phyloP scores from a whole-genome alignment of 2,888 invertebrate genomes.

The Ectemnius continuus region DNA sequence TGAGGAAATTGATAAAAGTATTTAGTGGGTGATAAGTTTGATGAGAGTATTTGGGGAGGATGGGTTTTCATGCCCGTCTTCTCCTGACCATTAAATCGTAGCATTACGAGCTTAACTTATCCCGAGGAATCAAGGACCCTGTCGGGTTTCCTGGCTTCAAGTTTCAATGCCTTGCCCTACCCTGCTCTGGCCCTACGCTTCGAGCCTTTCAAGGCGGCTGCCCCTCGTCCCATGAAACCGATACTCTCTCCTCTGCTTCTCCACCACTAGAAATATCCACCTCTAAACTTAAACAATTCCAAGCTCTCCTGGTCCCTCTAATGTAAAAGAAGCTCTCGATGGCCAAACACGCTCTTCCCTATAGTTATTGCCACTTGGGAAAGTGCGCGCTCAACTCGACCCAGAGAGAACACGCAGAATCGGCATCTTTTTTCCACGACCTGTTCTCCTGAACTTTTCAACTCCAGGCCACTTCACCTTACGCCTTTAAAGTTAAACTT shows the following conservation, averaged over 20 bases:
- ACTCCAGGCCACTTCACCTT: background rate
- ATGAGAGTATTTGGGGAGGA: too few relatives aligned
- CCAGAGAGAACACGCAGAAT: background rate
- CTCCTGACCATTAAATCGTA: slow-evolving; percentile 34
- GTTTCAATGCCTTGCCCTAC: slow-evolving; percentile 64
- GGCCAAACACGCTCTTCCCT: too few relatives aligned
- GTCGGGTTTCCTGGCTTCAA: slow-evolving; percentile 70
- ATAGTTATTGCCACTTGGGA: too few relatives aligned
- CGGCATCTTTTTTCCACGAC: slow-evolving; percentile 1
- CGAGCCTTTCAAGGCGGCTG: slow-evolving; percentile 18
- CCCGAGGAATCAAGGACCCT: slow-evolving; percentile 67
- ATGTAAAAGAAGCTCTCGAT: too few relatives aligned
- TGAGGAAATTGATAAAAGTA: too few relatives aligned
- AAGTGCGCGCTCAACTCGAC: too few relatives aligned
- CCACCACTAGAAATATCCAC: background rate
- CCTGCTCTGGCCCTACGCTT: too few relatives aligned
- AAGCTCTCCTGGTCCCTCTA: too few relatives aligned
- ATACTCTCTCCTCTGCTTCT: slow-evolving; percentile 50
- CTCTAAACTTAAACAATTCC: too few relatives aligned
- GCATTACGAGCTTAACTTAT: slow-evolving; percentile 66
- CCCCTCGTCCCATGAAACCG: slow-evolving; percentile 57
- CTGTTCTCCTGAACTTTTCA: background rate
- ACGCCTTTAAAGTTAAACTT: too few relatives aligned
- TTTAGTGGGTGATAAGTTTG: too few relatives aligned
- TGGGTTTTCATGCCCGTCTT: background rate